Percentiles rank a stretch among this genome's conserved stretches.
phyloP scores from a whole-genome alignment of 2,888 invertebrate species.

The Parthenolecanium corni region DNA sequence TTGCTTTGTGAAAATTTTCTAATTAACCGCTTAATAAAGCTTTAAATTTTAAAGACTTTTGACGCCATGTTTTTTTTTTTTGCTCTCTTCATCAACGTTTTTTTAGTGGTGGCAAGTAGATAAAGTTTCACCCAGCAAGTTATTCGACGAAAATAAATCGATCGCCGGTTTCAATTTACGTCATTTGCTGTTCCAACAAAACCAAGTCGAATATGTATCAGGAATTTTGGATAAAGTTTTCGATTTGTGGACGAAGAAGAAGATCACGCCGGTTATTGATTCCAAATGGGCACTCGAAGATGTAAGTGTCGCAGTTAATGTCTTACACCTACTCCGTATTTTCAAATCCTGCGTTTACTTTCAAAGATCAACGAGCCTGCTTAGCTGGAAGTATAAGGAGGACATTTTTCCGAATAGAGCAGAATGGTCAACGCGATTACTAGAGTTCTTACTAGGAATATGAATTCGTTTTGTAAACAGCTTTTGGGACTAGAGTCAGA shows the following conservation, averaged over 20 bases:
- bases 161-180: constrained; percentile 72
- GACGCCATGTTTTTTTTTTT: neutral
- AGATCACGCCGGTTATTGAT: constrained; percentile 71
- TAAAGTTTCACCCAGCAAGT: constrained; percentile 75
- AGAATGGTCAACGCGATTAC: too few species aligned
- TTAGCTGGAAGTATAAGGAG: too few species aligned
- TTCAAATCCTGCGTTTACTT: too few species aligned
- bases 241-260: constrained; percentile 60
- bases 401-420: too few species aligned
- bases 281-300: constrained; percentile 81
- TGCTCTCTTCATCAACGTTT: constrained; percentile 29
- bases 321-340: too few species aligned
- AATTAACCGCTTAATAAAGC: too few species aligned
- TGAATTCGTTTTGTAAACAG: too few species aligned
- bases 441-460: too few species aligned
- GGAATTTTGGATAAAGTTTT: constrained; percentile 60
- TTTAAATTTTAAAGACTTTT: neutral
- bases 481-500: too few species aligned
- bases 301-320: constrained; percentile 43
- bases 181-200: constrained; percentile 67
- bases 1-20: too few species aligned
- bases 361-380: too few species aligned
- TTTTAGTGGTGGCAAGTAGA: constrained; percentile 84
- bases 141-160: constrained; percentile 80
- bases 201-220: constrained; percentile 57